phyloP scores from a whole-genome alignment of 2,888 invertebrate genomes.

The Melikaiella ostensackeni region DNA sequence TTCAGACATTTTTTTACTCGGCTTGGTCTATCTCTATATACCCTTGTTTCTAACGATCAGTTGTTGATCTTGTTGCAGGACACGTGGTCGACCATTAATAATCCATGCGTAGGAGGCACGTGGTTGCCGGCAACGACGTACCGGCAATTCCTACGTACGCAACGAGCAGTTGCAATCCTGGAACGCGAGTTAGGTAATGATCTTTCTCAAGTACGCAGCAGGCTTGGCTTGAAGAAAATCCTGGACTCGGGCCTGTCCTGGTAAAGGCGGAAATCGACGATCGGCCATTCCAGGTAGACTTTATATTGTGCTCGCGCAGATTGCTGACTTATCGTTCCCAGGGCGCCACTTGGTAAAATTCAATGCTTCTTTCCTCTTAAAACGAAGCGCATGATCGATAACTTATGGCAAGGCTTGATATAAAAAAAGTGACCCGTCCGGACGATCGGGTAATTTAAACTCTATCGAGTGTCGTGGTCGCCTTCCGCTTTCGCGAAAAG shows the following conservation, averaged over 20 bases:
- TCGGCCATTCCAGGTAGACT: slow-evolving; percentile 19
- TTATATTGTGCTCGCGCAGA: not conserved
- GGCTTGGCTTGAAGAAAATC: slow-evolving; percentile 33
- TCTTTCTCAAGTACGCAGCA: slow-evolving; percentile 29
- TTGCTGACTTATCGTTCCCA: slow-evolving; percentile 55
- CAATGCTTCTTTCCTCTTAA: not conserved
- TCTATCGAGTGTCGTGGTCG: not conserved
- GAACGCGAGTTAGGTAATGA: slow-evolving; percentile 49
- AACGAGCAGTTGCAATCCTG: slow-evolving; percentile 15
- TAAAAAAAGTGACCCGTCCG: slow-evolving; percentile 38
- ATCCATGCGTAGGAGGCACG: slow-evolving; percentile 55
- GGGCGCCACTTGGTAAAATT: slow-evolving; percentile 51
- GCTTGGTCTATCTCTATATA: not conserved
- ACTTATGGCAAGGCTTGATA: not conserved
- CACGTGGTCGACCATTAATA: slow-evolving; percentile 29
- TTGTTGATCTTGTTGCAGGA: slow-evolving; percentile 29
- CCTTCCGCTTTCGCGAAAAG: slow-evolving; percentile 30
- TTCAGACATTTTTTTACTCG: too few relatives aligned
- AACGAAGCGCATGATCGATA: slow-evolving; percentile 4
- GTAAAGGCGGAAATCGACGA: slow-evolving; percentile 15
- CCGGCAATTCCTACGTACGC: slow-evolving; percentile 47
- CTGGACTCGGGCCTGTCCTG: not conserved
- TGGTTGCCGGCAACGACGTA: slow-evolving; percentile 44
- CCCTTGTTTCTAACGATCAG: not conserved
- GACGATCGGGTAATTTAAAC: slow-evolving; percentile 59